Conservation (phyloP, 2,113 vertebrate genomes). For the Daubentonia madagascariensis region DNA sequence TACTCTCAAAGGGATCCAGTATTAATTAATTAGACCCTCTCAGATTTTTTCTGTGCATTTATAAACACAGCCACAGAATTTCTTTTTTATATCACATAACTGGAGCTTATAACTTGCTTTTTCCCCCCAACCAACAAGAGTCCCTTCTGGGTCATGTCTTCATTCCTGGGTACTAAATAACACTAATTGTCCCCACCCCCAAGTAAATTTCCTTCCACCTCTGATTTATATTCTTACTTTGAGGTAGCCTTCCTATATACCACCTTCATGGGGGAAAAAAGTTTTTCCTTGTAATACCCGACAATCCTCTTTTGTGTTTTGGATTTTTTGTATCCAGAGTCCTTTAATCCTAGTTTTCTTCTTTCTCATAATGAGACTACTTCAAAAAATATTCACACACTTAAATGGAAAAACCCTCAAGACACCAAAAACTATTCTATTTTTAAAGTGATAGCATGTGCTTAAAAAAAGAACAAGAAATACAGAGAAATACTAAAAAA, state of each 20-base stretch:
- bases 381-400: not conserved
- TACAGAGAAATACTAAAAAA: not conserved
- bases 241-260: not conserved
- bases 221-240: not conserved
- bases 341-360: not conserved
- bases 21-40: not conserved
- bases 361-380: not conserved
- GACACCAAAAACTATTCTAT: not conserved
- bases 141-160: not conserved
- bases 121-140: fast-evolving
- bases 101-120: not conserved
- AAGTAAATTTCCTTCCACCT: not conserved
- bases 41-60: not conserved
- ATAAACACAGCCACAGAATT: not conserved
- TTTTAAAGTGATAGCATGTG: not conserved
- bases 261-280: too few relatives aligned
- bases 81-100: not conserved
- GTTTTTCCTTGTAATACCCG: not conserved
- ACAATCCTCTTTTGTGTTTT: not conserved
- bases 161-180: not conserved
- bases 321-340: not conserved
- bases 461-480: not conserved
- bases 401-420: not conserved
- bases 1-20: not conserved
- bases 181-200: not conserved